Evolutionary conservation across 2,797 vertebrate species (phyloP).

Genomic region (Miichthys miiuy): DNA sequence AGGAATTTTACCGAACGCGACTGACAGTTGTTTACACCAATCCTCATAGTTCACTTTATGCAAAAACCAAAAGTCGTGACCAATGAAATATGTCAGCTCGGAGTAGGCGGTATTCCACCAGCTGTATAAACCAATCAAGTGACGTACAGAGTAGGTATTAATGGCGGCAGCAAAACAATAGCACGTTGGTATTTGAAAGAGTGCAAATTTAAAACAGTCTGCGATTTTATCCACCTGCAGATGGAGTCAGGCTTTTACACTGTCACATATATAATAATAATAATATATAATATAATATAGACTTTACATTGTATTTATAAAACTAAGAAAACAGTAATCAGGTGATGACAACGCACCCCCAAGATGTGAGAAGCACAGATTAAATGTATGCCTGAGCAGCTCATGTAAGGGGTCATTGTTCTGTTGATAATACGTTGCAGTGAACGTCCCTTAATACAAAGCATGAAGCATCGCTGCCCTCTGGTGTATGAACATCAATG

Average conservation of each 20-base stretch:
- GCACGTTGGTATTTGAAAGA: constrained; percentile 30
- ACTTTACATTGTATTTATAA: not conserved
- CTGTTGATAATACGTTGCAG: too few species aligned
- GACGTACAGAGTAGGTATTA: not conserved
- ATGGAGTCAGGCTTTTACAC: not conserved
- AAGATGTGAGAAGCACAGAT: too few species aligned
- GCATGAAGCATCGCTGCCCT: too few species aligned
- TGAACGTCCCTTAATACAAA: too few species aligned
- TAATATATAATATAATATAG: too few species aligned
- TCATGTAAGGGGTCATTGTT: too few species aligned
- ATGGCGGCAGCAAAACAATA: constrained; percentile 52
- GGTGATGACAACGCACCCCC: too few species aligned
- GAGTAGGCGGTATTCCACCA: constrained; percentile 10
- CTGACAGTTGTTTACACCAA: not conserved
- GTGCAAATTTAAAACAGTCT: not conserved
- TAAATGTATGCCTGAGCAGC: not conserved
- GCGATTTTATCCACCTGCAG: not conserved
- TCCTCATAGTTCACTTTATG: not conserved
- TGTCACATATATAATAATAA: not conserved
- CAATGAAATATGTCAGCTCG: not conserved
- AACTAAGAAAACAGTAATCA: not conserved
- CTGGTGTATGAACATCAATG: too few species aligned
- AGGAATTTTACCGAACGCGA: not conserved
- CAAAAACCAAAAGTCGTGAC: not conserved
- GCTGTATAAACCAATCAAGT: constrained; percentile 28